Percentiles rank a stretch among this genome's conserved stretches.
phyloP scores from a whole-genome alignment of 2,888 invertebrate genomes.

The Drosophila falleni region DNA sequence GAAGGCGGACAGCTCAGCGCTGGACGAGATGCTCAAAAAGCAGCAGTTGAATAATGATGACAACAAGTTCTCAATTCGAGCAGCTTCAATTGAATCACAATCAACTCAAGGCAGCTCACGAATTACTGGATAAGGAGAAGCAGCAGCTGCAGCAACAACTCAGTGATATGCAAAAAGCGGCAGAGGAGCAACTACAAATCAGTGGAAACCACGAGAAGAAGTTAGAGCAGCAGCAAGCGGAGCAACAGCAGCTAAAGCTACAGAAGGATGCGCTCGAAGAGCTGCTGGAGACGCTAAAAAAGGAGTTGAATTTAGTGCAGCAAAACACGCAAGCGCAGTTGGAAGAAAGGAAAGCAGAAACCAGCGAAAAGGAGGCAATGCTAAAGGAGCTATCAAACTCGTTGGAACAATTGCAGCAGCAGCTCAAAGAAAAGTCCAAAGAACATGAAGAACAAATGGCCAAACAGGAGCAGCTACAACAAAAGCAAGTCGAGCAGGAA shows the following conservation, averaged over 20 bases:
- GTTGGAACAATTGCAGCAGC: conserved; percentile 33
- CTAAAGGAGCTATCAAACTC: conserved; percentile 29
- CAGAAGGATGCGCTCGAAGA: neutral
- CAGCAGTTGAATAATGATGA: conserved; percentile 58
- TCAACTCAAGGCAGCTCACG: conserved; percentile 63
- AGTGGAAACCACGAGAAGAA: conserved; percentile 18
- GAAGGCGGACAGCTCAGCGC: conserved; percentile 73
- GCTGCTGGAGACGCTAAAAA: neutral
- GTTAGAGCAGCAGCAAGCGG: conserved; percentile 18
- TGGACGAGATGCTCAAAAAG: conserved; percentile 77
- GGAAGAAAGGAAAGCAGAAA: conserved; percentile 4
- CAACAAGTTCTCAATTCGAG: conserved; percentile 47
- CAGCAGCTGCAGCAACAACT: conserved; percentile 28
- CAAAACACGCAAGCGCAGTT: neutral
- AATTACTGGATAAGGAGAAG: conserved; percentile 24
- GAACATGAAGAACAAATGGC: conserved; percentile 23
- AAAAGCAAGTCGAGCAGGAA: conserved; percentile 58
- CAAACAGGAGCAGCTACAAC: conserved; percentile 38
- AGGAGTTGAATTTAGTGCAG: neutral
- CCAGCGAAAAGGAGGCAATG: conserved; percentile 14
- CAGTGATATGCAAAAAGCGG: neutral
- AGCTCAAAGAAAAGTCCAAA: conserved; percentile 44
- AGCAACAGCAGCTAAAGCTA: conserved; percentile 13
- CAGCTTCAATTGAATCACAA: conserved; percentile 70
- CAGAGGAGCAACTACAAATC: conserved; percentile 24